phyloP scores from a whole-genome alignment of 2,797 vertebrate genomes.

The Mus caroli region DNA sequence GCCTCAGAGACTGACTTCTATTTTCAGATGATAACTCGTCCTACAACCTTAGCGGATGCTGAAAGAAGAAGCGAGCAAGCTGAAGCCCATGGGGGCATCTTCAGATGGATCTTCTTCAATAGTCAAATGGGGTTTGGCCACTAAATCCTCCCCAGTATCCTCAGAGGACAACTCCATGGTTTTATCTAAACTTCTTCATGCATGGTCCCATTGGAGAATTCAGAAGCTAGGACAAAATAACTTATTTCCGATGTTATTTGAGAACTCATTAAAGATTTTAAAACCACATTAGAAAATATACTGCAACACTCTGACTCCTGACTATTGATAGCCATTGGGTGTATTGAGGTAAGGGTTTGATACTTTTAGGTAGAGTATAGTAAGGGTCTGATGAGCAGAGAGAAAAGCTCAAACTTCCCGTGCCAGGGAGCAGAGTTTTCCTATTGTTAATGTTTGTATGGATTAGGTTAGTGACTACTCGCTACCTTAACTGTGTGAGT shows the following conservation, averaged over 20 bases:
- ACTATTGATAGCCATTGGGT: background rate
- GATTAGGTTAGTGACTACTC: background rate
- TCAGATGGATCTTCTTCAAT: background rate
- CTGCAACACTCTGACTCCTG: conserved; percentile 17
- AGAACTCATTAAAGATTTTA: background rate
- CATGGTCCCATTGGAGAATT: background rate
- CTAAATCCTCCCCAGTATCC: background rate
- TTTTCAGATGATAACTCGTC: background rate
- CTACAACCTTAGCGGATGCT: background rate
- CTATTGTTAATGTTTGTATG: background rate
- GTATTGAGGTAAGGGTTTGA: background rate
- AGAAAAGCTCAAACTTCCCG: background rate
- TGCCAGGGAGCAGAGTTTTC: background rate
- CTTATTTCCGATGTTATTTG: background rate
- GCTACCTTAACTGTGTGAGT: background rate
- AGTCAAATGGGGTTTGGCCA: background rate
- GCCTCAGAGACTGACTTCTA: background rate
- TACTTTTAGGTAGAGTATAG: background rate
- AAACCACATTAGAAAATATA: background rate
- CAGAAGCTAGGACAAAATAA: background rate
- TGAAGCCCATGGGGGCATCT: background rate
- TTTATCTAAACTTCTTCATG: background rate
- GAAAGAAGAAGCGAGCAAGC: background rate
- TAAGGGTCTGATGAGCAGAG: background rate
- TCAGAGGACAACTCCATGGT: background rate